Percentiles rank a stretch among this genome's conserved stretches.
Conservation (phyloP, 2,113 vertebrate genomes). For the Charadrius vociferus region DNA sequence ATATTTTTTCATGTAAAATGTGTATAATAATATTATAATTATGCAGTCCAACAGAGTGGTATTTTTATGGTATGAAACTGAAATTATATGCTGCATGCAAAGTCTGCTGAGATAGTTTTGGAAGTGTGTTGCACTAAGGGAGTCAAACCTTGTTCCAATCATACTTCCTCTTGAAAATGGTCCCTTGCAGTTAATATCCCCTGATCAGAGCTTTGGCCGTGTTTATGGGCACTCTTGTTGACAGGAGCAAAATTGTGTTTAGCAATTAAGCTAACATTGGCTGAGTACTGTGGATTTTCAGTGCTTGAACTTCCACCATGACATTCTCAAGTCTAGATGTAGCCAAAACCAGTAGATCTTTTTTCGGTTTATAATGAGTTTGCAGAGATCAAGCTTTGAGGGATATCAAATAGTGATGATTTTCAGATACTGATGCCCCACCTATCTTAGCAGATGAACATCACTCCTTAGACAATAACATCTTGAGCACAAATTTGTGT, state of each 20-base stretch:
- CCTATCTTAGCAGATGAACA: neutral
- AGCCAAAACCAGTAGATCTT: neutral
- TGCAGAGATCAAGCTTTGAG: neutral
- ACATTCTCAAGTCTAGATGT: neutral
- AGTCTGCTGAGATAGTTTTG: neutral
- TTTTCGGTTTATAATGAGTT: neutral
- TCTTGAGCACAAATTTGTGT: neutral
- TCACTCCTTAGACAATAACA: neutral
- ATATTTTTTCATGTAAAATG: neutral
- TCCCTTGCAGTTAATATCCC: neutral
- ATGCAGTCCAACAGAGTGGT: neutral
- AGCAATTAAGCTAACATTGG: neutral
- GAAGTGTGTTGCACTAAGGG: neutral
- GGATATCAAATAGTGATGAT: neutral
- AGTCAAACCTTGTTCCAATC: neutral
- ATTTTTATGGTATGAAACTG: neutral
- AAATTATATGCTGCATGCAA: neutral
- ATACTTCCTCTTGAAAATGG: neutral
- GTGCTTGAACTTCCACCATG: neutral
- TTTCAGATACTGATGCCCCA: neutral
- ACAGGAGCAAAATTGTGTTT: neutral
- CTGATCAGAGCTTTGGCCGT: neutral
- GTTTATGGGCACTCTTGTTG: neutral
- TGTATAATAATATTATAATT: neutral
- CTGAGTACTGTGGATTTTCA: neutral